Conservation (phyloP, 2,888 invertebrate genomes). For the Heliconius charithonia region DNA sequence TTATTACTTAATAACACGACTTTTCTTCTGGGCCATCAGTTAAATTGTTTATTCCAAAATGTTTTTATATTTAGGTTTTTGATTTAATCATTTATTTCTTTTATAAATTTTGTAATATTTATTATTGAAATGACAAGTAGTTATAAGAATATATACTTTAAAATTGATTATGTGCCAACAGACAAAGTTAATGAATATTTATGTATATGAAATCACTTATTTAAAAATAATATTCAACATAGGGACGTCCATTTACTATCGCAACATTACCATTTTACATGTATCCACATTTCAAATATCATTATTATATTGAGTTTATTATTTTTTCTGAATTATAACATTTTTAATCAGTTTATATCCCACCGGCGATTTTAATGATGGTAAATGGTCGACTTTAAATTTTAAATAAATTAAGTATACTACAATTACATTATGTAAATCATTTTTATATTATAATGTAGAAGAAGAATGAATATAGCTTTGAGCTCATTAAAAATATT, state of each 20-base stretch:
- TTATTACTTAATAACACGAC: neutral
- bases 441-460: neutral
- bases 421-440: neutral
- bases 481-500: neutral
- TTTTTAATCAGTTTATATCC: constrained; percentile 11
- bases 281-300: neutral
- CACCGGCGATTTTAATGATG: constrained; percentile 14
- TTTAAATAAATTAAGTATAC: neutral
- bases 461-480: neutral
- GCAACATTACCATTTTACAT: neutral
- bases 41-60: neutral
- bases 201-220: neutral
- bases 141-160: constrained; percentile 30
- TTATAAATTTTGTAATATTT: constrained; percentile 26
- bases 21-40: neutral
- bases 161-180: constrained; percentile 36
- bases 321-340: neutral
- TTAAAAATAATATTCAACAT: neutral
- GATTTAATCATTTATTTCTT: constrained; percentile 16
- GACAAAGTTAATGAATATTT: constrained; percentile 6
- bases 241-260: constrained; percentile 1
- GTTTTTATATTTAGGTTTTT: neutral
- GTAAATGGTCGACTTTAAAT: constrained; percentile 11
- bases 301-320: neutral
- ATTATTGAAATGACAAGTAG: constrained; percentile 45